A percentile compares a stretch with the other conserved stretches of the same genome.
Evolutionary conservation across 1,140 invertebrate species (phyloP).

Genomic region (Semibalanus balanoides): DNA sequence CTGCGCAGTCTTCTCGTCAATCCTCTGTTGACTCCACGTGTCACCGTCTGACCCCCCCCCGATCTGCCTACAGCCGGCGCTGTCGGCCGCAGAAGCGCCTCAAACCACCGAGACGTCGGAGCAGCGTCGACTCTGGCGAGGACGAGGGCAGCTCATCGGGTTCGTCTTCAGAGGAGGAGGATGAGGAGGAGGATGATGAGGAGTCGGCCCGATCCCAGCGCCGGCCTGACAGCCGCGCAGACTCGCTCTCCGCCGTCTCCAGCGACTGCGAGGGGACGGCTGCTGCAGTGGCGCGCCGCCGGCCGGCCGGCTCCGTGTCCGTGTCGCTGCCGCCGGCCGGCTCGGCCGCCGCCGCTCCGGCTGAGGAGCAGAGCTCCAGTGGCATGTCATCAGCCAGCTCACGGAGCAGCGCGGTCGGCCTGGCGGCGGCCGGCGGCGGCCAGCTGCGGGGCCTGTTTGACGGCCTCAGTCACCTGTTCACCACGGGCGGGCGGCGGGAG

Average conservation of each 20-base stretch:
- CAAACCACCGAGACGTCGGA: not conserved
- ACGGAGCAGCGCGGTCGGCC: not conserved
- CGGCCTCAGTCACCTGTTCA: conserved; percentile 68
- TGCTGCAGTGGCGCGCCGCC: no score
- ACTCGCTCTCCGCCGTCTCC: not conserved
- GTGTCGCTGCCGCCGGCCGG: no score
- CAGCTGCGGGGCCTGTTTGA: conserved; percentile 64
- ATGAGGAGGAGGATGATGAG: not conserved
- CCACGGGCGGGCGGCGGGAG: conserved; percentile 41
- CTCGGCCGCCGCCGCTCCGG: no score
- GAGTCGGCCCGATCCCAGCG: no score
- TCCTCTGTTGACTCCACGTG: no score
- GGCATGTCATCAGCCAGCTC: not conserved
- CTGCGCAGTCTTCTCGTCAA: no score
- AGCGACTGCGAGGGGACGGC: not conserved
- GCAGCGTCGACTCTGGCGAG: not conserved
- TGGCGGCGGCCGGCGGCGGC: conserved; percentile 22
- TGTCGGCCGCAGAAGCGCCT: not conserved
- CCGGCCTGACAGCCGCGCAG: no score
- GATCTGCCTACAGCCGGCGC: no score
- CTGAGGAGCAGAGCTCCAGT: not conserved
- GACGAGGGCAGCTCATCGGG: not conserved
- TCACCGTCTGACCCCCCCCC: no score
- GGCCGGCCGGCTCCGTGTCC: no score
- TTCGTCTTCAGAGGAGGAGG: not conserved